These are phyloP conservation scores for Galerucella nymphaeae DNA, from an alignment of 2,888 invertebrate species.

Conservation along the genomic window DNA sequence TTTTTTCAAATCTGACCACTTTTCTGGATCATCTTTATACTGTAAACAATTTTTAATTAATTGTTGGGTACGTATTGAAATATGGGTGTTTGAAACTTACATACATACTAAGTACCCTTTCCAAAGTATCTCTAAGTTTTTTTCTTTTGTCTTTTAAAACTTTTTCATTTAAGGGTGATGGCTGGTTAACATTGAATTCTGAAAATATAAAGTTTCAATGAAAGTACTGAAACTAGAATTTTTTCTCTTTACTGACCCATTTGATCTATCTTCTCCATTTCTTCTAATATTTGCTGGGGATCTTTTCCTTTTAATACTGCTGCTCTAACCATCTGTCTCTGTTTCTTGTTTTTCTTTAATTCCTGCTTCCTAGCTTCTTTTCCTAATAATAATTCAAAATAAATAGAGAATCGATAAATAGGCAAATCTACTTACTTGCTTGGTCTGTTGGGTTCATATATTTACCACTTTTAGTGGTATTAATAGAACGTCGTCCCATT, in stretches of 20 bases:
- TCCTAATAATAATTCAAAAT: slow-evolving; percentile 69
- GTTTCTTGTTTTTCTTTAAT: slow-evolving; percentile 97
- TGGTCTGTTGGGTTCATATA: slow-evolving; percentile 99
- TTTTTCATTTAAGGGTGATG: slow-evolving; percentile 95
- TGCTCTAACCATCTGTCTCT: slow-evolving; percentile 94
- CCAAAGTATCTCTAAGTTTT: slow-evolving; percentile 94
- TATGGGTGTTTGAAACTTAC: slow-evolving; percentile 72
- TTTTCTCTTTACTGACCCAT: slow-evolving; percentile 79
- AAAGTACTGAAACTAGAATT: not conserved
- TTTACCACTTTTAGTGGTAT: slow-evolving; percentile 99
- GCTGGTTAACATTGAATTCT: slow-evolving; percentile 95
- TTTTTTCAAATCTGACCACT: slow-evolving; percentile 90
- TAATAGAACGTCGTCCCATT: slow-evolving; percentile 97
- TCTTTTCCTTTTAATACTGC: slow-evolving; percentile 98
- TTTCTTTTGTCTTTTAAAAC: slow-evolving; percentile 96
- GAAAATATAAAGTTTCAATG: slow-evolving; percentile 53
- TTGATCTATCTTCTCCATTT: slow-evolving; percentile 97
- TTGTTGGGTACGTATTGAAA: not conserved
- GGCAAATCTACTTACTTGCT: slow-evolving; percentile 79
- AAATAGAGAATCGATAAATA: not conserved
- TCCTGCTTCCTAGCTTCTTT: slow-evolving; percentile 98
- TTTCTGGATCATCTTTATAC: slow-evolving; percentile 96
- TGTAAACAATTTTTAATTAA: slow-evolving; percentile 59
- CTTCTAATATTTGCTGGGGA: slow-evolving; percentile 92
- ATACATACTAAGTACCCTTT: slow-evolving; percentile 94